A percentile compares a stretch with the other conserved stretches of the same genome.
phyloP scores from a whole-genome alignment of 2,113 vertebrate species.

The Thalassoma bifasciatum region DNA sequence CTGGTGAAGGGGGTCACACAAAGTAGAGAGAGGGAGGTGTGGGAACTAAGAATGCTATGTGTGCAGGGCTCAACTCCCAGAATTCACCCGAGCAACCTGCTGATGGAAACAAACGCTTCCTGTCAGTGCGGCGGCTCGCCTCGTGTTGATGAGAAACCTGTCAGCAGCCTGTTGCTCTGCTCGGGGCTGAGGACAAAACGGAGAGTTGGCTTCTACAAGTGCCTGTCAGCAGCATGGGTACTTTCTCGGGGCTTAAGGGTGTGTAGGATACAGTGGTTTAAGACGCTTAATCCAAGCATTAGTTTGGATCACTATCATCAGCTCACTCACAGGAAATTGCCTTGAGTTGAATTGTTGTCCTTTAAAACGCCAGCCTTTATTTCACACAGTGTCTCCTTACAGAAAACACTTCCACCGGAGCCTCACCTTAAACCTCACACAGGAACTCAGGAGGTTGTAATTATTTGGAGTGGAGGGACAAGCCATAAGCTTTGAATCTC shows the following conservation, averaged over 20 bases:
- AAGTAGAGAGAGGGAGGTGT: conserved; percentile 47
- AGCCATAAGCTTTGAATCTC: not conserved
- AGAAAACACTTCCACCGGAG: not conserved
- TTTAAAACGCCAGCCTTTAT: not conserved
- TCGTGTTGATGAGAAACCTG: conserved; percentile 48
- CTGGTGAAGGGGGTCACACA: conserved; percentile 45
- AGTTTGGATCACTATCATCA: conserved; percentile 53
- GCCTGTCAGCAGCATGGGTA: conserved; percentile 56
- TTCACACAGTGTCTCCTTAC: not conserved
- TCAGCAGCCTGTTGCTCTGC: conserved; percentile 26
- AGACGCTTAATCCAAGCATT: conserved; percentile 61
- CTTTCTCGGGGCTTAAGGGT: conserved; percentile 60
- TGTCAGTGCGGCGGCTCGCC: conserved; percentile 26
- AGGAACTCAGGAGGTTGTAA: not conserved
- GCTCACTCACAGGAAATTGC: conserved; percentile 31
- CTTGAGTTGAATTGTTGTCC: not conserved
- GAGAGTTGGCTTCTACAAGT: conserved; percentile 25
- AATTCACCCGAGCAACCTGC: conserved; percentile 52
- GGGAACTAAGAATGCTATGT: conserved; percentile 60
- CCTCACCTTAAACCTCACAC: not conserved
- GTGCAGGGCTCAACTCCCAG: conserved; percentile 36
- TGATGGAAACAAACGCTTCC: conserved; percentile 61
- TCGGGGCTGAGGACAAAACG: conserved; percentile 19
- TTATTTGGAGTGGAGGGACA: not conserved
- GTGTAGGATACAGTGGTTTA: conserved; percentile 57